Evolutionary conservation across 1,140 invertebrate species (phyloP).

Genomic region (Lordiphosa mommai): DNA sequence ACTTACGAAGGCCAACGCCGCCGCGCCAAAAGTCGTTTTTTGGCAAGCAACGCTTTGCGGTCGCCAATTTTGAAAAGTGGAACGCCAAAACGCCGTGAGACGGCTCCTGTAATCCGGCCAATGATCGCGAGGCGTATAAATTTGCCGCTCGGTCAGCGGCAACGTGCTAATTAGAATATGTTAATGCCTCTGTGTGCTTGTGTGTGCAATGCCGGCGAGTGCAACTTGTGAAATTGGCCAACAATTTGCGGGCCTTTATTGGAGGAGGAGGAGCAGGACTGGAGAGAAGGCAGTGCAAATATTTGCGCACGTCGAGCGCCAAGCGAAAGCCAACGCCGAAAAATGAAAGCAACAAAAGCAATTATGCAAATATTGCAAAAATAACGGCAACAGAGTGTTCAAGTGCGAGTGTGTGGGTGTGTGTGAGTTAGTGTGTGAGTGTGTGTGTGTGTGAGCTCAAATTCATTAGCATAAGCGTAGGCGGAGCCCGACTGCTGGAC

Average conservation of each 20-base stretch:
- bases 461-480: conserved; percentile 57
- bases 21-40: conserved; percentile 22
- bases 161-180: conserved; percentile 57
- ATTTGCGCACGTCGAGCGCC: conserved; percentile 33
- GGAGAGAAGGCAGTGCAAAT: conserved; percentile 48
- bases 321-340: conserved; percentile 32
- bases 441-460: conserved; percentile 26
- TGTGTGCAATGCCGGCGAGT: conserved; percentile 11
- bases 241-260: conserved; percentile 29
- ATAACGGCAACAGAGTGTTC: conserved; percentile 43
- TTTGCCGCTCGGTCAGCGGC: conserved; percentile 28
- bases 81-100: conserved; percentile 31
- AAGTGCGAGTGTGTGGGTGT: conserved; percentile 5
- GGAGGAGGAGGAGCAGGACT: conserved; percentile 1
- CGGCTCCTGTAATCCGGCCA: conserved; percentile 28
- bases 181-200: conserved; percentile 27
- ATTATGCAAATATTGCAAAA: conserved; percentile 64
- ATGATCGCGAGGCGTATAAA: conserved; percentile 52
- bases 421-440: conserved; percentile 4
- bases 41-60: conserved; percentile 37
- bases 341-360: conserved; percentile 60
- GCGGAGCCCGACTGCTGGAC: conserved; percentile 3
- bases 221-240: conserved; percentile 56
- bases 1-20: conserved; percentile 51
- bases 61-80: conserved; percentile 41